Percentiles rank a stretch among this genome's conserved stretches.
These are phyloP conservation scores for Corythornis leucogaster DNA, from an alignment of 2,797 vertebrate species.

Conservation along the genomic window DNA sequence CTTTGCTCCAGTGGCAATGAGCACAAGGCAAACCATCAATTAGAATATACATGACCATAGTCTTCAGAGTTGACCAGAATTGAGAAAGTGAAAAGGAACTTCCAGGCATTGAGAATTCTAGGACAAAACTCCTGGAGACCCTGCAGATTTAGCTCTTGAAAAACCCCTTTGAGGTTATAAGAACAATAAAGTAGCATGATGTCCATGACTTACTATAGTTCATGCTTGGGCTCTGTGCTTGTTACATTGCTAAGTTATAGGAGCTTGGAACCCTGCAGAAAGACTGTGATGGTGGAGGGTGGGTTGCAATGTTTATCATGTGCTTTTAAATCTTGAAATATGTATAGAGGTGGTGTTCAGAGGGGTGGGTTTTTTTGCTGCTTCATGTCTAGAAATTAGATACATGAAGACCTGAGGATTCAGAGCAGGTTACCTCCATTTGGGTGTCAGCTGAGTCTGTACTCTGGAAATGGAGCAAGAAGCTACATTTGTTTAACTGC, in stretches of 20 bases:
- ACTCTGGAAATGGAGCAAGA: not conserved
- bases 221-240: not conserved
- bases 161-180: not conserved
- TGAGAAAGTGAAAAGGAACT: not conserved
- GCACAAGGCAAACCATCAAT: not conserved
- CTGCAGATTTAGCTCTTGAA: not conserved
- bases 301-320: not conserved
- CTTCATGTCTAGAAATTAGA: not conserved
- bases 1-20: not conserved
- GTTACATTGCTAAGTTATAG: not conserved
- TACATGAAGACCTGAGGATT: not conserved
- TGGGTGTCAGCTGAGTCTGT: not conserved
- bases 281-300: not conserved
- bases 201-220: not conserved
- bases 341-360: rapidly evolving
- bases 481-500: not conserved
- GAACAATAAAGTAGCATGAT: not conserved
- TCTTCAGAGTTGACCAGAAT: not conserved
- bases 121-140: not conserved
- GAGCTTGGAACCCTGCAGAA: not conserved
- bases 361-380: not conserved
- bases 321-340: not conserved
- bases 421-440: not conserved
- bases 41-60: not conserved
- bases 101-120: not conserved